These are phyloP conservation scores for Erythrolamprus reginae DNA, from an alignment of 2,113 vertebrate species.

Conservation along the genomic window DNA sequence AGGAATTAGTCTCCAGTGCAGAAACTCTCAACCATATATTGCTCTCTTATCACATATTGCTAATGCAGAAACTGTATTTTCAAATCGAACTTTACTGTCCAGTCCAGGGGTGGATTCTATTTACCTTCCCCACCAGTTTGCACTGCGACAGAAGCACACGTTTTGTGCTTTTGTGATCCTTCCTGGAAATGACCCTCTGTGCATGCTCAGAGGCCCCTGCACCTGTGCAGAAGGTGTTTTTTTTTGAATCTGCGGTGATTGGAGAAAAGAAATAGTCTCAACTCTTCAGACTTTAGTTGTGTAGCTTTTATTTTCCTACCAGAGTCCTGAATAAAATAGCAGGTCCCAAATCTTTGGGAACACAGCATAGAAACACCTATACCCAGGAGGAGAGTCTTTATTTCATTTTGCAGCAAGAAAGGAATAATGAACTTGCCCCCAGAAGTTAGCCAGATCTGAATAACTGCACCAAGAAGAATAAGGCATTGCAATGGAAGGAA, in stretches of 20 bases:
- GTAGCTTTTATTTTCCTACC: neutral
- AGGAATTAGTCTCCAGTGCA: neutral
- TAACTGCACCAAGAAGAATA: neutral
- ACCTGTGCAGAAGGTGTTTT: too few species aligned
- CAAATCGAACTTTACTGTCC: neutral
- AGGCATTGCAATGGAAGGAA: slow-evolving; percentile 7
- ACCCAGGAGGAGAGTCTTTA: neutral
- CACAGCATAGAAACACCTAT: neutral
- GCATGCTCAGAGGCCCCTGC: too few species aligned
- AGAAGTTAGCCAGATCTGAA: slow-evolving; percentile 19
- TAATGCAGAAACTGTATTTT: neutral
- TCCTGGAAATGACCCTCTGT: too few species aligned
- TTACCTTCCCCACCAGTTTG: too few species aligned
- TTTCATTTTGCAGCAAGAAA: slow-evolving; percentile 17
- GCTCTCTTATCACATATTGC: neutral
- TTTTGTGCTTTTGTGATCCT: too few species aligned
- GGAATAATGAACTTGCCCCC: neutral
- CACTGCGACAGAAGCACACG: too few species aligned
- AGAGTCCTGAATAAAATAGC: neutral
- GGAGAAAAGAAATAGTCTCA: neutral
- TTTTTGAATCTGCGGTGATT: too few species aligned
- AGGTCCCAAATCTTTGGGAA: neutral
- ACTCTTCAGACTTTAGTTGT: neutral
- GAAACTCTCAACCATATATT: neutral
- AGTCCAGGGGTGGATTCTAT: too few species aligned